These are phyloP conservation scores for Puntigrus tetrazona DNA, from an alignment of 2,113 vertebrate species.

Conservation along the genomic window DNA sequence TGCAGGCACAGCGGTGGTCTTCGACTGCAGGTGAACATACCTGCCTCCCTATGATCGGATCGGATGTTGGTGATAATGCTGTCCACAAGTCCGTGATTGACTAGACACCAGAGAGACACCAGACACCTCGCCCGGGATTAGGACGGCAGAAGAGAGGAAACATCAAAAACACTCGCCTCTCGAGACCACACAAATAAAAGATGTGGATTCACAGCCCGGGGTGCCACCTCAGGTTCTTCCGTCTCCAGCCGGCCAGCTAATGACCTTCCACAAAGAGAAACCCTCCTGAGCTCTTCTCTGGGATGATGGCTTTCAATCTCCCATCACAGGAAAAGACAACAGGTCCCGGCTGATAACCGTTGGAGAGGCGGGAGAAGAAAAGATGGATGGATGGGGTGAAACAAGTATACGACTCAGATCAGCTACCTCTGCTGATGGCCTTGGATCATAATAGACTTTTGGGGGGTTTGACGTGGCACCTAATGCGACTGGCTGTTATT, in stretches of 20 bases:
- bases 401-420: slow-evolving; percentile 4
- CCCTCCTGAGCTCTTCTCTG: not conserved
- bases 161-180: slow-evolving; percentile 11
- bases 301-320: slow-evolving; percentile 16
- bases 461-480: slow-evolving; percentile 22
- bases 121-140: slow-evolving; percentile 1
- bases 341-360: slow-evolving; percentile 2
- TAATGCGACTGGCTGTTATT: slow-evolving; percentile 49
- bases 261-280: slow-evolving; percentile 39
- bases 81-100: slow-evolving; percentile 12
- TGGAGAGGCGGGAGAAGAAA: not conserved
- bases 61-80: not conserved
- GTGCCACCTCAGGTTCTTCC: slow-evolving; percentile 28
- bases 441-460: slow-evolving; percentile 43
- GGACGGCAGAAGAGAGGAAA: not conserved
- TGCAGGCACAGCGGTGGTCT: slow-evolving; percentile 18
- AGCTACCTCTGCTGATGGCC: slow-evolving; percentile 20
- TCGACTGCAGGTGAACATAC: not conserved
- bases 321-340: slow-evolving; percentile 17
- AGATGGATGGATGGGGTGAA: not conserved
- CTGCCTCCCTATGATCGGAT: not conserved
- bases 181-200: not conserved
- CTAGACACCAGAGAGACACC: not conserved
- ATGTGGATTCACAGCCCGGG: slow-evolving; percentile 18
- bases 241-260: slow-evolving; percentile 22